These are phyloP conservation scores for Arremon brunneinucha DNA, from an alignment of 2,797 vertebrate genomes.

Conservation along the genomic window DNA sequence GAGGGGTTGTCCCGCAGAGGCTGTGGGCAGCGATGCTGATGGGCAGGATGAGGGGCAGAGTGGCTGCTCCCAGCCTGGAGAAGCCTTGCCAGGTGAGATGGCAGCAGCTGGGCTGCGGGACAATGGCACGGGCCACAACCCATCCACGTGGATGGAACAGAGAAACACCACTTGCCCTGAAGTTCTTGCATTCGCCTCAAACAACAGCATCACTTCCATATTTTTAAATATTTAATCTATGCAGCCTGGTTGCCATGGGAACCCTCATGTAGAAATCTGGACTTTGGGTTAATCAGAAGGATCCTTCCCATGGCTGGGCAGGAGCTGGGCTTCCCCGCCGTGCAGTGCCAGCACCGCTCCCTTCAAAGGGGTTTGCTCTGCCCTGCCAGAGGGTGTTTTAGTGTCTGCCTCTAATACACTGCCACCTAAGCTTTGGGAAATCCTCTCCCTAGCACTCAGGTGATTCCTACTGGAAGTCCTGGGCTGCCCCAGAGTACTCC, in stretches of 20 bases:
- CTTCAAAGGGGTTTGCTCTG: rapidly evolving
- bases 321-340: rapidly evolving
- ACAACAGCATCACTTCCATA: not conserved
- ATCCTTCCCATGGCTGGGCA: not conserved
- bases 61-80: not conserved
- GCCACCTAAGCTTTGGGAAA: not conserved
- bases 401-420: not conserved
- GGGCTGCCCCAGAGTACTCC: not conserved
- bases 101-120: not conserved
- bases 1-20: not conserved
- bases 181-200: not conserved
- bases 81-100: not conserved
- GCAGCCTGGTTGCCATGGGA: slow-evolving; percentile 32
- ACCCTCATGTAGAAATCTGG: slow-evolving; percentile 12
- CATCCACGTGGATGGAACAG: not conserved
- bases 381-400: rapidly evolving
- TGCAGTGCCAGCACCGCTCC: rapidly evolving
- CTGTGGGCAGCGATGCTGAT: not conserved
- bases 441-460: not conserved
- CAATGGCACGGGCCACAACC: rapidly evolving
- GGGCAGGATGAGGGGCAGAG: not conserved
- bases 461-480: not conserved
- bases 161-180: not conserved
- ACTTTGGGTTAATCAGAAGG: slow-evolving; percentile 14
- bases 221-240: slow-evolving; percentile 45